Conservation (phyloP, 2,113 vertebrate genomes). For the Bubo scandiacus region DNA sequence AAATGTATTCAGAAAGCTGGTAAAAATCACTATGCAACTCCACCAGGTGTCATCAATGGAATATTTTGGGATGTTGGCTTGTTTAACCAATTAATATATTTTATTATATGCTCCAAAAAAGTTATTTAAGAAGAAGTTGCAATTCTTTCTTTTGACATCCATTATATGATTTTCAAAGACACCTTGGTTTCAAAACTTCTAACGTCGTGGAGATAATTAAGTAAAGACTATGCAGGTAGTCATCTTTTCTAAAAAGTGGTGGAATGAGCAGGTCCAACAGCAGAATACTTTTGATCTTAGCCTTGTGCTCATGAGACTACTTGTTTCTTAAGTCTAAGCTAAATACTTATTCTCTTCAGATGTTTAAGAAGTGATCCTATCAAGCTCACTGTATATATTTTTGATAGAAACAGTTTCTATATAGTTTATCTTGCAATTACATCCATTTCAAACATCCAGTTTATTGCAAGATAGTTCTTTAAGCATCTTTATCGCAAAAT, state of each 20-base stretch:
- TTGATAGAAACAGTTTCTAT: not conserved
- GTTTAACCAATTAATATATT: not conserved
- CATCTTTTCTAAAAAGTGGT: not conserved
- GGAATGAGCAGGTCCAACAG: not conserved
- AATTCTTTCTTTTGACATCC: not conserved
- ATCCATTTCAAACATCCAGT: not conserved
- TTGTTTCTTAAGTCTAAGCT: not conserved
- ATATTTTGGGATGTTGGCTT: not conserved
- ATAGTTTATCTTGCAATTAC: not conserved
- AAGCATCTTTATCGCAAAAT: not conserved
- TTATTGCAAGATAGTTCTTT: not conserved
- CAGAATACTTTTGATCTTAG: not conserved
- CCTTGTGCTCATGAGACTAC: not conserved
- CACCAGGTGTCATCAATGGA: slow-evolving; percentile 29
- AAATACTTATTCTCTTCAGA: not conserved
- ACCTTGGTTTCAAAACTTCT: not conserved
- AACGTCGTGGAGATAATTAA: rapidly evolving
- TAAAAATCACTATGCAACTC: not conserved
- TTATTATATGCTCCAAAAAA: not conserved
- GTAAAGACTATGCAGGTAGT: not conserved
- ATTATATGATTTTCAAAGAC: not conserved
- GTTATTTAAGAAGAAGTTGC: not conserved
- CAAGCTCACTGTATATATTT: not conserved
- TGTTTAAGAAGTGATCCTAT: not conserved
- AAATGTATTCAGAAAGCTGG: not conserved